Base-by-base conservation (phyloP, 2,888 invertebrate genomes). In the Magallana nippona region DNA sequence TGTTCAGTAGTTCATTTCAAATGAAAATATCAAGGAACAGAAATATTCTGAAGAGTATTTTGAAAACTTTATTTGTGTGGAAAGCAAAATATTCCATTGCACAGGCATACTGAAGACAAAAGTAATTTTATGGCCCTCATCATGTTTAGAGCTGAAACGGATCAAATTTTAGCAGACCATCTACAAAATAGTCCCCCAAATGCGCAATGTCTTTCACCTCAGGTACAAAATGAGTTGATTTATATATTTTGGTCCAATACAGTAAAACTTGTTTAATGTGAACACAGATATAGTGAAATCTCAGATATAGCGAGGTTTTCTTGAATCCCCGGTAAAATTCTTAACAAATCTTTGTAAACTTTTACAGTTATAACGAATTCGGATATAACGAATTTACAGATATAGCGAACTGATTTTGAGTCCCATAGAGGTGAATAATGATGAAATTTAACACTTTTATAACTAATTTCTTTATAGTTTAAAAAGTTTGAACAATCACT, bases 61-160 rank as follows among this genome's bases (percentile, higher is more conserved):
- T 27, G 15, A 13, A 32, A 10, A 22, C 71, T 71, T 32, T 15
- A 83, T 62, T 17, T 86, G 22, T 83, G 87, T 82, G 82, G 84
- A 56, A 77, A 60, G 17, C 84, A 86, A 63, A 71, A 79, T 57
- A 83, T 86, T 13, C 79, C 87, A 8, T 78, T 87, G 8, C 60
- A 81, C 8, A 83, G 83, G 27, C 82, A 82, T 55, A 82, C 79
- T 27, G 83, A 83, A 19, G 83, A 83, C 56, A 57, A 79, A 15
- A 81, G 84, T 32, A 86, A 79, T 62, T 85, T 83, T 56, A 80
- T 81, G 10, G 86, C 83, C 11, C 17, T 85, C 2, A 15, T 85
- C 27, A 79, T 71, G 44, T 79, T 58, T 44, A 13, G 44, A 17
- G 63, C 79, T 11, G 86, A 57, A 71, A 56, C 62, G 3, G 77